A percentile compares a stretch with the other conserved stretches of the same genome.
Evolutionary conservation across 2,113 vertebrate species (phyloP).

Genomic region (Labeo rohita): DNA sequence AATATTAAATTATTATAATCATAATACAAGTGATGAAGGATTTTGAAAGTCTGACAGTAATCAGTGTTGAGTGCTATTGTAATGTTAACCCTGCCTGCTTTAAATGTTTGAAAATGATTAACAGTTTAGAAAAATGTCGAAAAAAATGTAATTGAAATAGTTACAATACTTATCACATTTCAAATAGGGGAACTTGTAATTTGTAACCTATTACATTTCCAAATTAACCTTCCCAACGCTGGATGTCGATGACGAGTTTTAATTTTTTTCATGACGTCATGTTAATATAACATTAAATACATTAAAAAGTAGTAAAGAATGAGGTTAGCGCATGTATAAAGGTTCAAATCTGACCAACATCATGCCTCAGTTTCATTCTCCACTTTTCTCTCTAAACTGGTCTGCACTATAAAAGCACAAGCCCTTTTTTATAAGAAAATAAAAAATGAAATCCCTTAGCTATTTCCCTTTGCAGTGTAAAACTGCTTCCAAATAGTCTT

Average conservation of each 20-base stretch:
- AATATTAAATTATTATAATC: too few species aligned
- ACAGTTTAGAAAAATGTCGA: too few species aligned
- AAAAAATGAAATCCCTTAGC: not conserved
- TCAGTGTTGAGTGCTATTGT: too few species aligned
- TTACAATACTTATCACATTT: too few species aligned
- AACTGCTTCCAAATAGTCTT: not conserved
- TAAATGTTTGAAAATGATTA: too few species aligned
- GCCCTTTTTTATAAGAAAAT: not conserved
- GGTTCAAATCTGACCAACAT: not conserved
- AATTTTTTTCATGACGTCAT: not conserved
- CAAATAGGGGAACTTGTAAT: too few species aligned
- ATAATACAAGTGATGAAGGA: too few species aligned
- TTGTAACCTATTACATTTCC: too few species aligned
- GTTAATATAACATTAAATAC: not conserved
- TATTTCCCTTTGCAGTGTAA: slow-evolving; percentile 1
- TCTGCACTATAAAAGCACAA: slow-evolving; percentile 8
- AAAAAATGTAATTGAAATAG: too few species aligned
- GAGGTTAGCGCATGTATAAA: not conserved
- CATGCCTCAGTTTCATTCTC: not conserved
- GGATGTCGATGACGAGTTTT: not conserved
- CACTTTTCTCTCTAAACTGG: not conserved
- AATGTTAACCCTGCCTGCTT: too few species aligned
- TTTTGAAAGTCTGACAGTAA: too few species aligned
- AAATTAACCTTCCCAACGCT: too few species aligned
- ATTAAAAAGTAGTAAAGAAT: slow-evolving; percentile 3